Conservation (phyloP, 2,888 invertebrate genomes). For the Pollenia angustigena region DNA sequence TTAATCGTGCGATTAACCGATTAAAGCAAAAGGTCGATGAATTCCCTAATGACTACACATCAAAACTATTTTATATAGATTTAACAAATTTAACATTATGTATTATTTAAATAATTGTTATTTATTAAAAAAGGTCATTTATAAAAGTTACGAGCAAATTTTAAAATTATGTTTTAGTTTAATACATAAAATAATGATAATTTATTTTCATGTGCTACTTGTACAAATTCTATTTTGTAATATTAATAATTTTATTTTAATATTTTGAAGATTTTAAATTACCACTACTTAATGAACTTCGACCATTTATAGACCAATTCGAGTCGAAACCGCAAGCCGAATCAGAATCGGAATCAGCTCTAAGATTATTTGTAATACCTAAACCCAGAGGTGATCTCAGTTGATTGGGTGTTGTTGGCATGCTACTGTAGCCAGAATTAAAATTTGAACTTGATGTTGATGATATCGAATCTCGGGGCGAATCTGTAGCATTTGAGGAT, state of each 20-base stretch:
- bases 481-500: constrained; percentile 79
- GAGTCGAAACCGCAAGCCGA: constrained; percentile 94
- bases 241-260: constrained; percentile 22
- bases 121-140: too few relatives aligned
- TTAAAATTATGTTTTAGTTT: too few relatives aligned
- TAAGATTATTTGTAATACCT: constrained; percentile 72
- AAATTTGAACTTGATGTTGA: constrained; percentile 81
- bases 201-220: background rate
- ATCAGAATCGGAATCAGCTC: constrained; percentile 92
- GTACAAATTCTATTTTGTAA: constrained; percentile 50
- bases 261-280: constrained; percentile 75
- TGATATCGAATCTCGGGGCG: constrained; percentile 80
- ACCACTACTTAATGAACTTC: constrained; percentile 76
- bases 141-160: too few relatives aligned
- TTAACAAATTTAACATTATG: too few relatives aligned
- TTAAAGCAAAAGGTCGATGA: too few relatives aligned
- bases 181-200: background rate
- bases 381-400: constrained; percentile 82
- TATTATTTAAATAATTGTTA: too few relatives aligned
- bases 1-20: too few relatives aligned
- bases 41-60: too few relatives aligned
- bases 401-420: constrained; percentile 89
- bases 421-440: constrained; percentile 85
- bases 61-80: too few relatives aligned
- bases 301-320: constrained; percentile 86